Evolutionary conservation across 2,113 vertebrate species (phyloP), one percentile per base, ranked within the genome.

Genomic region (Fukomys damarensis): DNA sequence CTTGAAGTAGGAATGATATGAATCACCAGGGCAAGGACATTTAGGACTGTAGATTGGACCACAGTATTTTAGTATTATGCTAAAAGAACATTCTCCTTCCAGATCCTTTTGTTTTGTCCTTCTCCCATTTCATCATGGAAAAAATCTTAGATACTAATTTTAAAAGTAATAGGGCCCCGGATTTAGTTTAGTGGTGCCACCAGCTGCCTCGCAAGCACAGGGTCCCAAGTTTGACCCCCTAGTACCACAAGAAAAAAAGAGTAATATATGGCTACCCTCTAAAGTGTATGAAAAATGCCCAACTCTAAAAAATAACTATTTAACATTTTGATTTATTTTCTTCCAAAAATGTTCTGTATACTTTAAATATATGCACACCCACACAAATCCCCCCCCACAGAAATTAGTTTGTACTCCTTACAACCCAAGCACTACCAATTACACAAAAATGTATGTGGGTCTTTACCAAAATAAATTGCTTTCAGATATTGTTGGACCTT

Each of bases 121-220:
- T 89, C 32, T 79, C 19, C 10, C 28, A 56, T 92, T 76, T 91
- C 20, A 80, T 91, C 20, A 32, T 38, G 14, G 35, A 58, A 79
- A 46, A 89, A 30, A 5, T 17, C 38, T 81, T 16, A 46, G 43
- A 65, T 49, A 87, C 80, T 91, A 54, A 88, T 63, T 94, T 91
- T 76, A 58, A 86, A 94, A 94, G 52, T 81, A 90, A 65, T 63
- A 7, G n/a, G n/a, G n/a, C n/a, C n/a, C n/a, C n/a, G n/a, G n/a
- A n/a, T n/a, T n/a, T n/a, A n/a, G n/a, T n/a, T n/a, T n/a, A n/a
- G n/a, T n/a, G n/a, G n/a, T n/a, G n/a, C n/a, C n/a, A n/a, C n/a
- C n/a, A n/a, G n/a, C n/a, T n/a, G n/a, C n/a, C n/a, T n/a, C n/a
- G n/a, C n/a, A n/a, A n/a, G n/a, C n/a, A n/a, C n/a, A n/a, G n/a